Evolutionary conservation across 1,140 invertebrate species (phyloP).

Genomic region (Rhopalosiphum maidis): DNA sequence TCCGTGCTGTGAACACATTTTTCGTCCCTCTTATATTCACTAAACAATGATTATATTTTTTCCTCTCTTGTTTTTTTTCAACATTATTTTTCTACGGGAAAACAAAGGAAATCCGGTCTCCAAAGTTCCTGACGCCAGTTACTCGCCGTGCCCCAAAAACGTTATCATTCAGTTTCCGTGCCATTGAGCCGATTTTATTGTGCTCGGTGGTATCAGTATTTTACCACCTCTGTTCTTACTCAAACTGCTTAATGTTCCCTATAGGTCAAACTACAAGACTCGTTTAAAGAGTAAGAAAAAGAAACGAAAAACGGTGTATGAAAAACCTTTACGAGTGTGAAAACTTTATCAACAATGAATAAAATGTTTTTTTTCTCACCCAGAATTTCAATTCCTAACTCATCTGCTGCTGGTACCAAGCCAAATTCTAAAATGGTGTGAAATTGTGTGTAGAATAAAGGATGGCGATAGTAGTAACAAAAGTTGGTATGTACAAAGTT

Average conservation of each 20-base stretch:
- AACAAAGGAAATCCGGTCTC: conserved; percentile 56
- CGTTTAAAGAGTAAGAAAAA: neutral
- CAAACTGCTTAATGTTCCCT: conserved; percentile 22
- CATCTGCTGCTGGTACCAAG: neutral
- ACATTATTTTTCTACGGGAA: conserved; percentile 50
- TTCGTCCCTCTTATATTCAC: conserved; percentile 22
- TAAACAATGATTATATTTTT: conserved; percentile 56
- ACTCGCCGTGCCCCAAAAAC: neutral
- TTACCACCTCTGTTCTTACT: conserved; percentile 30
- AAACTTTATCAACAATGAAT: conserved; percentile 24
- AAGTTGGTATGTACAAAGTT: conserved; percentile 40
- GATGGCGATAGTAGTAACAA: neutral
- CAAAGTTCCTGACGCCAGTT: conserved; percentile 53
- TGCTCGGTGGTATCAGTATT: conserved; percentile 47
- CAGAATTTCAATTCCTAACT: neutral
- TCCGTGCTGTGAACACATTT: conserved; percentile 46
- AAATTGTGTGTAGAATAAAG: neutral
- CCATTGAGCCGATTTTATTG: conserved; percentile 56
- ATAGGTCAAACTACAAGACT: conserved; percentile 43
- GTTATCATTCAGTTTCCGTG: conserved; percentile 57
- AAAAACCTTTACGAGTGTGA: neutral
- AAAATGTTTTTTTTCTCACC: neutral
- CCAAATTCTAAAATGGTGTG: conserved; percentile 9
- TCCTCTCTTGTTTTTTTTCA: conserved; percentile 5
- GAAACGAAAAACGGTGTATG: neutral